A percentile compares a stretch with the other conserved stretches of the same genome.
Conservation (phyloP, 2,888 invertebrate species). For the Furcula furcula region DNA sequence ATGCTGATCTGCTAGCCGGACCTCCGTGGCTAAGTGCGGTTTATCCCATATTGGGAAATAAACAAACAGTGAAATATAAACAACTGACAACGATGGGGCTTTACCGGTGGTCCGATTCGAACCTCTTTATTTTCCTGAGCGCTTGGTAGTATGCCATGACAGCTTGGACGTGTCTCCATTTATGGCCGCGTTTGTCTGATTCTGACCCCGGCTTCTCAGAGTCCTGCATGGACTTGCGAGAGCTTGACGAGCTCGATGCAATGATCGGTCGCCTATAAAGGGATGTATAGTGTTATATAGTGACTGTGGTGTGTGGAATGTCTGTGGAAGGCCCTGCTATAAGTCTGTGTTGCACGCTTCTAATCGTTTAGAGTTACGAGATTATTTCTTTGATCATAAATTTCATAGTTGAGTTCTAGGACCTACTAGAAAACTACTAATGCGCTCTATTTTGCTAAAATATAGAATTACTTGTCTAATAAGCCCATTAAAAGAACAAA, state of each 20-base stretch:
- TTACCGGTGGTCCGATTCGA: conserved; percentile 66
- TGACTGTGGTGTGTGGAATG: conserved; percentile 45
- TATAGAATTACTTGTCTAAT: too few relatives aligned
- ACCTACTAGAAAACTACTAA: too few relatives aligned
- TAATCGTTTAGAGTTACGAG: too few relatives aligned
- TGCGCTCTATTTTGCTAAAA: too few relatives aligned
- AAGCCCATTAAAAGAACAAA: too few relatives aligned
- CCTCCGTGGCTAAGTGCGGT: too few relatives aligned
- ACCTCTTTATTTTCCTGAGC: conserved; percentile 95
- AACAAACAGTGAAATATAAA: conserved; percentile 63
- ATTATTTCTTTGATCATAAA: too few relatives aligned
- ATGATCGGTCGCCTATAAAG: conserved; percentile 79
- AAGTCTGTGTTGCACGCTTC: conserved; percentile 35
- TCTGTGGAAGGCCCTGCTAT: conserved; percentile 40
- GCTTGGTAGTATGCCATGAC: conserved; percentile 95
- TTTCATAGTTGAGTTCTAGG: too few relatives aligned
- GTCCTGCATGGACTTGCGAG: conserved; percentile 71
- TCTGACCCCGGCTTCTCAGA: conserved; percentile 65
- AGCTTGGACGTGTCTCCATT: conserved; percentile 93
- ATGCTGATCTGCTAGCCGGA: too few relatives aligned
- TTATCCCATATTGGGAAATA: too few relatives aligned
- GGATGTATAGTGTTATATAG: conserved; percentile 67
- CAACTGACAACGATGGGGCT: conserved; percentile 66
- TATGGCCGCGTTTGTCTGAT: conserved; percentile 83
- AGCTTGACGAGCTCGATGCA: conserved; percentile 74